A percentile compares a stretch with the other conserved stretches of the same genome.
These are phyloP conservation scores for Reticulitermes speratus DNA, from an alignment of 1,140 invertebrate genomes.

Conservation along the genomic window DNA sequence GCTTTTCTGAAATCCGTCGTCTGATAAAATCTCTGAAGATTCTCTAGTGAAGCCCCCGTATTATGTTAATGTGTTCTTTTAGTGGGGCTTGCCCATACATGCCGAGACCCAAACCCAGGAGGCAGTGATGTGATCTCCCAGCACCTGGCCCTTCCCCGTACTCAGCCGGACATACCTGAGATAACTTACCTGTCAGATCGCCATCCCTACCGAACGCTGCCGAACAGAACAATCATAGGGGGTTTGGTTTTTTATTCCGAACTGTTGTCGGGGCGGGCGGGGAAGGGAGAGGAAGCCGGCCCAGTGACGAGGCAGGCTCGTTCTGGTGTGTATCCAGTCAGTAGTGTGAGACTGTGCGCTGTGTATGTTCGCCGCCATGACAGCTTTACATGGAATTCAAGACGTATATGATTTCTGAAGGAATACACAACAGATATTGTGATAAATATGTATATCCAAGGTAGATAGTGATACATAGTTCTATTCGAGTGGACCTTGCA, in stretches of 20 bases:
- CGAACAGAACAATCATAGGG: not conserved
- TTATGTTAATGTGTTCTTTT: no score
- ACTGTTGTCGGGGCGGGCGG: not conserved
- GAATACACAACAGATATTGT: not conserved
- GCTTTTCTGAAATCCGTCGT: no score
- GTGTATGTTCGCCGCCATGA: not conserved
- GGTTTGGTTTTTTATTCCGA: conserved; percentile 11
- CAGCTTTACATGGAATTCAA: not conserved
- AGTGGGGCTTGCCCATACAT: not conserved
- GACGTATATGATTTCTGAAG: not conserved
- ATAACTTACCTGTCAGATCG: conserved; percentile 19
- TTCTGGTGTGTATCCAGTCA: not conserved
- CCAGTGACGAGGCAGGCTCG: not conserved
- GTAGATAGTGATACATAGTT: no score
- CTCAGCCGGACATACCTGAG: conserved; percentile 10
- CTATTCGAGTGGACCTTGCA: no score
- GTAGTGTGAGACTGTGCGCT: not conserved
- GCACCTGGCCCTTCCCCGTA: not conserved
- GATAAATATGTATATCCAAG: no score
- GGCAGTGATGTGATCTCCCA: not conserved
- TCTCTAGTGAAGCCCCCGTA: no score
- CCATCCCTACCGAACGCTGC: not conserved
- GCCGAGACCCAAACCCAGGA: not conserved
- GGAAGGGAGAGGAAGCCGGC: not conserved
- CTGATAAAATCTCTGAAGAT: no score